Percentiles rank a stretch among this genome's conserved stretches.
Conservation (phyloP, 1,140 invertebrate genomes). For the Drosophila busckii region DNA sequence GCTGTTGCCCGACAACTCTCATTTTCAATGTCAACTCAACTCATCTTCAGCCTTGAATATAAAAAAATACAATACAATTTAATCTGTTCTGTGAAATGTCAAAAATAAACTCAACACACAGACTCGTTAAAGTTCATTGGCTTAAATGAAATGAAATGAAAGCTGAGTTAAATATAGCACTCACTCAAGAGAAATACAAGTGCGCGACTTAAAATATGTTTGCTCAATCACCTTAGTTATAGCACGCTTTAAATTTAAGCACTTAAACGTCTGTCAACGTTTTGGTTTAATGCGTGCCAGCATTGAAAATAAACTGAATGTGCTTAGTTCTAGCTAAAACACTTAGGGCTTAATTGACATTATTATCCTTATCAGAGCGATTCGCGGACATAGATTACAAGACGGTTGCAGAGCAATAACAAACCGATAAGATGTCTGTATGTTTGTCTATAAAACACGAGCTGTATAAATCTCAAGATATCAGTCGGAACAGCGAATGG, state of each 20-base stretch:
- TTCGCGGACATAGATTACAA: slow-evolving; percentile 50
- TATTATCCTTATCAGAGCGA: slow-evolving; percentile 44
- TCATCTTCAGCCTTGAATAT: no score
- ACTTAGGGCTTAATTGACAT: slow-evolving; percentile 39
- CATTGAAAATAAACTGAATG: slow-evolving; percentile 48
- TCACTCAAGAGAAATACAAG: background rate
- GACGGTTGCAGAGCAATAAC: slow-evolving; percentile 29
- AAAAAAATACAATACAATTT: no score
- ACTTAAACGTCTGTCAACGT: slow-evolving; percentile 19
- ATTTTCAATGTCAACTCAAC: background rate
- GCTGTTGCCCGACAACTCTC: background rate
- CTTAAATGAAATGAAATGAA: background rate
- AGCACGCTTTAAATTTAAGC: slow-evolving; percentile 26
- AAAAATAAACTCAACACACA: background rate
- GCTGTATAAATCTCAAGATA: slow-evolving; percentile 69
- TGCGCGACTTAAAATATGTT: no score
- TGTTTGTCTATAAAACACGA: slow-evolving; percentile 30
- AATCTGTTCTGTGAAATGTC: no score
- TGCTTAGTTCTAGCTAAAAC: slow-evolving; percentile 22
- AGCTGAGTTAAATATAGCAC: background rate
- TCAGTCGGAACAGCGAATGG: slow-evolving; percentile 31
- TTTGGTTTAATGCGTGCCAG: slow-evolving; percentile 23
- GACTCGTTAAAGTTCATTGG: background rate
- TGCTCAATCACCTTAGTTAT: background rate
- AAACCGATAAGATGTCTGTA: slow-evolving; percentile 54